A percentile compares a stretch with the other conserved stretches of the same genome.
These are phyloP conservation scores for Sinohyriopsis cumingii DNA, from an alignment of 2,888 invertebrate genomes.

Conservation along the genomic window DNA sequence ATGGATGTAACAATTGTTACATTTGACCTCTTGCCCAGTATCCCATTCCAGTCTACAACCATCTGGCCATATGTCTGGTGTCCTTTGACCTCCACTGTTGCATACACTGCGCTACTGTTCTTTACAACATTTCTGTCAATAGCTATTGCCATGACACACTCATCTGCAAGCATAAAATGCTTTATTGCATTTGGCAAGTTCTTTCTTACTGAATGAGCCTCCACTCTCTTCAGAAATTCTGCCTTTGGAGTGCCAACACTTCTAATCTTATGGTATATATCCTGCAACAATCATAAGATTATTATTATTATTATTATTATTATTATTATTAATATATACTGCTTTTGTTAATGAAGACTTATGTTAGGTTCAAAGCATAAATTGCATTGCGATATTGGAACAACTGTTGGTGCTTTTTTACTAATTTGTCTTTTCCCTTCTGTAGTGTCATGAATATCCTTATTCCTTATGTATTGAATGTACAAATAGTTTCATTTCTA, in stretches of 20 bases:
- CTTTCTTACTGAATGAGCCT: constrained; percentile 6
- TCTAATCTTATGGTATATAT: constrained; percentile 11
- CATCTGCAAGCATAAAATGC: constrained; percentile 24
- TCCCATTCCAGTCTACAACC: constrained; percentile 34
- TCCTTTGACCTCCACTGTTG: constrained; percentile 29
- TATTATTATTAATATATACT: no score
- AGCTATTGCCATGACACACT: constrained; percentile 23
- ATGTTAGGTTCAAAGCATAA: no score
- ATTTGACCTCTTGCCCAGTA: constrained; percentile 13
- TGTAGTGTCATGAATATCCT: no score
- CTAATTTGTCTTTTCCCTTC: no score
- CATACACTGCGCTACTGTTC: constrained; percentile 20
- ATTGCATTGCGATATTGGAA: no score
- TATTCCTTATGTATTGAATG: no score
- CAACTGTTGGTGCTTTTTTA: no score
- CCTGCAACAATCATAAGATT: constrained; percentile 11
- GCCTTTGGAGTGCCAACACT: constrained; percentile 19
- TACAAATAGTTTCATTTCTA: no score
- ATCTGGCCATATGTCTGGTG: constrained; percentile 32
- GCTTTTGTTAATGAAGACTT: no score
- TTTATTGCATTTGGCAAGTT: background rate
- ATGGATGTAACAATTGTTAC: constrained; percentile 30
- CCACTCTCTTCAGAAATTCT: constrained; percentile 21
- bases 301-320: no score
- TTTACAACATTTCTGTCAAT: constrained; percentile 22